Percentiles rank a stretch among this genome's conserved stretches.
Evolutionary conservation across 2,113 vertebrate species (phyloP).

Genomic region (Paramormyrops kingsleyae): DNA sequence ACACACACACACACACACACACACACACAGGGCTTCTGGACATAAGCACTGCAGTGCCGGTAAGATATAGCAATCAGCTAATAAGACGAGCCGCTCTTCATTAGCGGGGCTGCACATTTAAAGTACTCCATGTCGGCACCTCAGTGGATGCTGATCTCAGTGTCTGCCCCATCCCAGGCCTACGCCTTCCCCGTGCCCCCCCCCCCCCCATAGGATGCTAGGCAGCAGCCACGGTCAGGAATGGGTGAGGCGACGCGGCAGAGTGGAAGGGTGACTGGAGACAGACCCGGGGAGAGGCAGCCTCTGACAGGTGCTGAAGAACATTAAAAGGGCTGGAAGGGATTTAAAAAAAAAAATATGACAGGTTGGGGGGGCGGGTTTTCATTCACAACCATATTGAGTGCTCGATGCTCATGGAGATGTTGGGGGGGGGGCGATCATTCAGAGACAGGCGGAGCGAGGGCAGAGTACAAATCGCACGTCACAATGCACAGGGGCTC

Average conservation of each 20-base stretch:
- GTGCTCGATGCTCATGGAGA: constrained; percentile 17
- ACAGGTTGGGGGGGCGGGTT: constrained; percentile 26
- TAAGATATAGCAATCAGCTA: constrained; percentile 51
- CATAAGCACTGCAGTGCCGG: constrained; percentile 49
- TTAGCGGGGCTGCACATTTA: constrained; percentile 45
- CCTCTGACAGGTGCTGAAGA: constrained; percentile 30
- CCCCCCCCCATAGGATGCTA: not conserved
- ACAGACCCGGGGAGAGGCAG: not conserved
- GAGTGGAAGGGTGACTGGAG: constrained; percentile 12
- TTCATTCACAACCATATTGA: not conserved
- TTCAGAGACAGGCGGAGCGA: constrained; percentile 18
- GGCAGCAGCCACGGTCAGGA: not conserved
- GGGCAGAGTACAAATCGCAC: constrained; percentile 46
- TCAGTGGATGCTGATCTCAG: not conserved
- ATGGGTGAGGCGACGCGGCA: constrained; percentile 25
- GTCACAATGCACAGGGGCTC: constrained; percentile 52
- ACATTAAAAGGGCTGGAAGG: constrained; percentile 29
- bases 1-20: not conserved
- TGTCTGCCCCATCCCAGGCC: not conserved
- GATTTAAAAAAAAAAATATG: constrained; percentile 37
- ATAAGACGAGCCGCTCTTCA: constrained; percentile 53
- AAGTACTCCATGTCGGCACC: constrained; percentile 34
- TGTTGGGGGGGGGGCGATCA: not conserved
- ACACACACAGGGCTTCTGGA: constrained; percentile 34
- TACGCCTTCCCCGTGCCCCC: not conserved